Evolutionary conservation across 2,797 vertebrate species (phyloP), one percentile per base, ranked within the genome.

Genomic region (Cottoperca gobio): DNA sequence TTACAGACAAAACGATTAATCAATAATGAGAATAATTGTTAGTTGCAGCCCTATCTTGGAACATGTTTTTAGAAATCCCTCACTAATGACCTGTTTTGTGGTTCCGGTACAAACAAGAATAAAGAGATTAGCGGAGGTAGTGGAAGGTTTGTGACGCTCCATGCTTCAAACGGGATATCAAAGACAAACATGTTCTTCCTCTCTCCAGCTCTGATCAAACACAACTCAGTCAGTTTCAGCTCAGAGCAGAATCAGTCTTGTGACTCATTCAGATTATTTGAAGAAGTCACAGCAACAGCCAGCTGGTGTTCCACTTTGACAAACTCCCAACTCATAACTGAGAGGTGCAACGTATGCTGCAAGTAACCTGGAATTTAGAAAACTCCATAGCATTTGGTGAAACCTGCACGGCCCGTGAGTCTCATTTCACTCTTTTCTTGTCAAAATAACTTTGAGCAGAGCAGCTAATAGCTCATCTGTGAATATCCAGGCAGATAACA

Each of bases 291-390:
- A 40, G 68, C 46, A 28, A 13, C 66, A 31, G 55, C 49, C 86
- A 73, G 77, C 79, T 49, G 78, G 68, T 73, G 80, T 68, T 73
- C 55, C 11, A 16, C 73, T 61, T 76, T 74, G 59, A 50, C 42
- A 2, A 13, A 50, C 52, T 48, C 60, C 5, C 7, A 8, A 2
- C 17, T 48, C 49, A 4, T 3, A 42, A 12, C 37, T 2, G 31
- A 19, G 50, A 39, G 21, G 49, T 13, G 28, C 10, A 48, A 23
- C 2, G 11, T 9, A 35, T 5, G 28, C 37, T 1, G 59, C 24
- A 26, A n/a, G 53, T n/a, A n/a, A n/a, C 35, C 52, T 33, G 65
- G 46, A 73, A 65, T 24, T 14, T 49, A 26, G 33, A 40, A 8
- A 54, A 24, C 8, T 26, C 8, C 53, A 42, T 43, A 17, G 14